Evolutionary conservation across 2,113 vertebrate genomes (phyloP).

Genomic region (Cephalopterus ornatus): DNA sequence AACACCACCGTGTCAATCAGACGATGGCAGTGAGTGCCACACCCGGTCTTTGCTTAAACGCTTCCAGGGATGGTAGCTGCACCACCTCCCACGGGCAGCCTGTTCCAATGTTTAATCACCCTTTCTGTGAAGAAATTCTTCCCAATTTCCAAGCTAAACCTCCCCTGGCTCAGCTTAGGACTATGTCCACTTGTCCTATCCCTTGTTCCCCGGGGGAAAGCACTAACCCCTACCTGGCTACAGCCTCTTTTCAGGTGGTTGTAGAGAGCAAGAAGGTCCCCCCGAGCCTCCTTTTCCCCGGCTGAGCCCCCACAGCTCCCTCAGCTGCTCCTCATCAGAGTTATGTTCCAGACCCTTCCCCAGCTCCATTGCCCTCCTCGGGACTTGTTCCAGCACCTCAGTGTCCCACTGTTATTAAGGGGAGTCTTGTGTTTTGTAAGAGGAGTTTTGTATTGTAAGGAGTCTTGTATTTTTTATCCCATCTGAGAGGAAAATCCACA

Average conservation of each 20-base stretch:
- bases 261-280: accelerated
- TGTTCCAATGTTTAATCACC: neutral
- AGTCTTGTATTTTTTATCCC: neutral
- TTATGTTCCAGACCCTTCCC: neutral
- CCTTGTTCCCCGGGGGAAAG: neutral
- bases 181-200: accelerated
- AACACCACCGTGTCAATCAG: no score
- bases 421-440: neutral
- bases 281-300: neutral
- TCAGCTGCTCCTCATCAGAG: neutral
- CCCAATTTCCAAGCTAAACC: neutral
- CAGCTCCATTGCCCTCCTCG: neutral
- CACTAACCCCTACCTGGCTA: neutral
- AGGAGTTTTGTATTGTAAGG: neutral
- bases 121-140: neutral
- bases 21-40: no score
- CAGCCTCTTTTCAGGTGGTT: neutral
- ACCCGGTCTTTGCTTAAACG: neutral
- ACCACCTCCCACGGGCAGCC: neutral
- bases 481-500: neutral
- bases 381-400: neutral
- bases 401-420: neutral
- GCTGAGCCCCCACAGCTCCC: neutral
- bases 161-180: neutral
- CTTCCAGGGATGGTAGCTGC: neutral